A percentile compares a stretch with the other conserved stretches of the same genome.
Conservation (phyloP, 2,888 invertebrate species). For the Trisateles emortualis region DNA sequence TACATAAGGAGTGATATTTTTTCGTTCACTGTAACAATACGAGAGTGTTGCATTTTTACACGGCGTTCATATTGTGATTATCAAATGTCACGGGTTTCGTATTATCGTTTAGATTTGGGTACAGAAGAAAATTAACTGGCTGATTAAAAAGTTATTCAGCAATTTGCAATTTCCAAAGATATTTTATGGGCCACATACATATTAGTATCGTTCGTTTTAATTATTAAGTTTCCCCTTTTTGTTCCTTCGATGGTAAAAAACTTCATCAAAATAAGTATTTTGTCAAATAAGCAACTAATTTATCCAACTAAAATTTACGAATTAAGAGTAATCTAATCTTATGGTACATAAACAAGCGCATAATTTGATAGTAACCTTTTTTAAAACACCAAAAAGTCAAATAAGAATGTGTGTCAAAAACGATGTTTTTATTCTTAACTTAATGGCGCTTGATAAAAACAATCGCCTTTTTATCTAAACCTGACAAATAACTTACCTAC, state of each 20-base stretch:
- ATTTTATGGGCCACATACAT: slow-evolving; percentile 12
- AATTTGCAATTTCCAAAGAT: slow-evolving; percentile 16
- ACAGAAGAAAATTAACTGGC: slow-evolving; percentile 46
- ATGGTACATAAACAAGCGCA: slow-evolving; percentile 29
- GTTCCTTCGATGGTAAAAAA: background rate
- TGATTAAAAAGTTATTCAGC: slow-evolving; percentile 43
- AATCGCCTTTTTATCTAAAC: slow-evolving; percentile 12
- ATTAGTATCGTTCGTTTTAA: slow-evolving; percentile 9
- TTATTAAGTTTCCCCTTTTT: background rate
- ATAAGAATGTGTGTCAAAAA: slow-evolving; percentile 33
- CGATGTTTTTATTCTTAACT: slow-evolving; percentile 17
- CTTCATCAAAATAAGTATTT: background rate
- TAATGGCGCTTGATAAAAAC: slow-evolving; percentile 15
- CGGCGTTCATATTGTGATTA: slow-evolving; percentile 48
- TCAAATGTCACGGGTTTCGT: slow-evolving; percentile 46
- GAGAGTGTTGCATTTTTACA: slow-evolving; percentile 29
- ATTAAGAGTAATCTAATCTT: slow-evolving; percentile 21
- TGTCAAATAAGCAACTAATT: slow-evolving; percentile 8
- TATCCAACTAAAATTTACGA: slow-evolving; percentile 6
- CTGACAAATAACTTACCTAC: slow-evolving; percentile 8
- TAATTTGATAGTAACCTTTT: slow-evolving; percentile 31
- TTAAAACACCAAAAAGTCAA: slow-evolving; percentile 22
- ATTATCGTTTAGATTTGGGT: slow-evolving; percentile 48
- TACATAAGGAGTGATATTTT: slow-evolving; percentile 9
- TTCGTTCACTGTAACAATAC: slow-evolving; percentile 15